Conservation (phyloP, 2,113 vertebrate species). For the Aegotheles bennettii region DNA sequence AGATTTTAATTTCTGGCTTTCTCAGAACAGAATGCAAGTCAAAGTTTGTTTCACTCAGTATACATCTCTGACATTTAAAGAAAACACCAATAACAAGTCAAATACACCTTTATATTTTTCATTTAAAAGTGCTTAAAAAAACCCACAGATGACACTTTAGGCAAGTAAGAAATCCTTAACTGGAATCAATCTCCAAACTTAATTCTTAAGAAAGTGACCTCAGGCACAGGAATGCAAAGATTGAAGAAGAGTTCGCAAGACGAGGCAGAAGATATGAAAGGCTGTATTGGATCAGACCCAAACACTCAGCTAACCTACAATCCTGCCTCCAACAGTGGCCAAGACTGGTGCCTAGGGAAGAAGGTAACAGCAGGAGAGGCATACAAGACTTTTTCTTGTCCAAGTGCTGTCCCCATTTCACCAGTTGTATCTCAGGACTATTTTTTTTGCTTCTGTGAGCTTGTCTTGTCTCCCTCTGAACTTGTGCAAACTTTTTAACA, state of each 20-base stretch:
- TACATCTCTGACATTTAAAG: neutral
- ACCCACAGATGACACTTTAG: neutral
- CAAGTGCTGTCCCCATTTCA: neutral
- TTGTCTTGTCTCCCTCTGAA: neutral
- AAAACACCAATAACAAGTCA: neutral
- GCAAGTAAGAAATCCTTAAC: neutral
- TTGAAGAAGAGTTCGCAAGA: neutral
- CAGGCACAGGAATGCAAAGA: neutral
- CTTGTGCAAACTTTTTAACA: accelerated
- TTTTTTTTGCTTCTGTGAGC: neutral
- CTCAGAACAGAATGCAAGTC: neutral
- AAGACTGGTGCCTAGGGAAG: neutral
- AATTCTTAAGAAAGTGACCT: neutral
- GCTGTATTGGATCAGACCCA: neutral
- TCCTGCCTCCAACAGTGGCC: neutral
- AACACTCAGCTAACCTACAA: neutral
- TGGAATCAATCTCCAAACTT: neutral
- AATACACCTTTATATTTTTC: neutral
- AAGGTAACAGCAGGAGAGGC: neutral
- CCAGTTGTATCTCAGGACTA: neutral
- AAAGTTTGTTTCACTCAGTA: neutral
- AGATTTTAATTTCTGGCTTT: neutral
- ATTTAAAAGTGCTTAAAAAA: neutral
- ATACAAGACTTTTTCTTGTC: neutral
- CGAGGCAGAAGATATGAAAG: neutral